A percentile compares a stretch with the other conserved stretches of the same genome.
Evolutionary conservation across 2,888 invertebrate species (phyloP).

Genomic region (Matsumyia berberina): DNA sequence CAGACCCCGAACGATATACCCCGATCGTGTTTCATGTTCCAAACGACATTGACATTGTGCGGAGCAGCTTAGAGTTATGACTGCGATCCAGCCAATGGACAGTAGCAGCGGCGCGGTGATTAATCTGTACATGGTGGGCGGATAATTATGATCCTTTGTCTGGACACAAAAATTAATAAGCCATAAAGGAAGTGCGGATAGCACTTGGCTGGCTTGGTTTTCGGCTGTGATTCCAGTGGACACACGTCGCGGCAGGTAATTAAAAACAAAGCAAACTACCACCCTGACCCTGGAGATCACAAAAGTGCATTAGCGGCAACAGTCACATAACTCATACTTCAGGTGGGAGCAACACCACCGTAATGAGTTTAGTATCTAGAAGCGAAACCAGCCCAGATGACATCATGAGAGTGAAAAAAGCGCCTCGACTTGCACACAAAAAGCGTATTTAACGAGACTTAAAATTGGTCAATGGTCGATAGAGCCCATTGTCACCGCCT

Average conservation of each 20-base stretch:
- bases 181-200: conserved; percentile 57
- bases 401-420: conserved; percentile 49
- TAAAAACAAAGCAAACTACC: conserved; percentile 54
- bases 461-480: conserved; percentile 64
- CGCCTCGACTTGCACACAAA: conserved; percentile 4
- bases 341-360: conserved; percentile 46
- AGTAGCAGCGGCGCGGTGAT: conserved; percentile 35
- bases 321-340: conserved; percentile 24
- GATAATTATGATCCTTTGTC: conserved; percentile 73
- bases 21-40: conserved; percentile 36
- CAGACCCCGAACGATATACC: neutral
- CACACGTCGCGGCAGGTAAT: conserved; percentile 22
- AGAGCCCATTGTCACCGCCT: conserved; percentile 64
- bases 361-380: conserved; percentile 55
- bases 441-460: conserved; percentile 56
- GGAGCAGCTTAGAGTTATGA: conserved; percentile 49
- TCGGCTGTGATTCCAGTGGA: conserved; percentile 11
- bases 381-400: conserved; percentile 60
- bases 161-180: conserved; percentile 45
- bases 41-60: conserved; percentile 69
- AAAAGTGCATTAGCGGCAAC: conserved; percentile 49
- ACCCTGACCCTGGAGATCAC: conserved; percentile 45
- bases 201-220: conserved; percentile 22
- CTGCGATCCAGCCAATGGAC: conserved; percentile 31
- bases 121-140: conserved; percentile 66